Conservation (phyloP, 2,797 vertebrate species). For the Gila robusta region DNA sequence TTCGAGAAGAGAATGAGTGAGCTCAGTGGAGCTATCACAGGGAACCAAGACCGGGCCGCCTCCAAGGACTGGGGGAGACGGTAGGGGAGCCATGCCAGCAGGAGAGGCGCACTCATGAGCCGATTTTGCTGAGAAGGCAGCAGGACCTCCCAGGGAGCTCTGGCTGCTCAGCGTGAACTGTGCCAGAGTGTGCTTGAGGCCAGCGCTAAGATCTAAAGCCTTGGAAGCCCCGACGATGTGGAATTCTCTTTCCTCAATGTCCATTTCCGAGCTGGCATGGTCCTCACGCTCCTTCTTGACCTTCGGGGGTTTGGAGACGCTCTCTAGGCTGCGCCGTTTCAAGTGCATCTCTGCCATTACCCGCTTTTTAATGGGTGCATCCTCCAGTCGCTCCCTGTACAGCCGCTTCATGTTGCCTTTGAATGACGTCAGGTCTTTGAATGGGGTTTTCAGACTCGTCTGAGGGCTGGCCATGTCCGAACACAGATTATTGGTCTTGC, state of each 20-base stretch:
- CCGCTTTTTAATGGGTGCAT: conserved; percentile 87
- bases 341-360: conserved; percentile 89
- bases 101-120: conserved; percentile 87
- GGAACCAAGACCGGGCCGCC: conserved; percentile 94
- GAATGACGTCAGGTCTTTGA: conserved; percentile 82
- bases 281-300: conserved; percentile 92
- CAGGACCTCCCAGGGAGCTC: conserved; percentile 95
- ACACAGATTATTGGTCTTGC: conserved; percentile 59
- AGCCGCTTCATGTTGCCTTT: conserved; percentile 82
- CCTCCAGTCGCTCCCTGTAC: conserved; percentile 84
- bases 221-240: conserved; percentile 80
- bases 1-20: conserved; percentile 93
- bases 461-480: conserved; percentile 81
- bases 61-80: conserved; percentile 90
- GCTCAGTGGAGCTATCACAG: conserved; percentile 95
- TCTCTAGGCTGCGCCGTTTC: conserved; percentile 82
- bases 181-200: conserved; percentile 95
- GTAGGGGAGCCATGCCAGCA: conserved; percentile 85
- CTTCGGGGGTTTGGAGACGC: conserved; percentile 81
- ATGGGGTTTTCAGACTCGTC: conserved; percentile 80
- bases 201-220: conserved; percentile 93
- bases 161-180: conserved; percentile 98
- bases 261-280: conserved; percentile 73
- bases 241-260: conserved; percentile 79
- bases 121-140: conserved; percentile 94